phyloP scores from a whole-genome alignment of 2,113 vertebrate species.

The Oostethus manadensis region DNA sequence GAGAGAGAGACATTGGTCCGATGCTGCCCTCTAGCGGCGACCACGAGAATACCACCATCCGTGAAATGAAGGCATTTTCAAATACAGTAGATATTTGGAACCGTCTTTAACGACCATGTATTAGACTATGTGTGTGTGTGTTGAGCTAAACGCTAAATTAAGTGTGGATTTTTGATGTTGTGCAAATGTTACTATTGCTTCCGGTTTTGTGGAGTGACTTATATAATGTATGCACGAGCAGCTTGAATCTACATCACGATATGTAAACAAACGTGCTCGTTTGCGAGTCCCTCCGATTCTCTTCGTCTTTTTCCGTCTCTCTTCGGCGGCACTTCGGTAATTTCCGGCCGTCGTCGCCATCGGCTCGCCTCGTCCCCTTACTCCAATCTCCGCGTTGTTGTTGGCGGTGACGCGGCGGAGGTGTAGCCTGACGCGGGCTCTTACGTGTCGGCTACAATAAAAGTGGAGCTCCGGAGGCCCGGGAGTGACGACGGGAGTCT shows the following conservation, averaged over 20 bases:
- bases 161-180: too few species aligned
- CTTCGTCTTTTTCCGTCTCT: background rate
- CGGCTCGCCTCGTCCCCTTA: conserved; percentile 50
- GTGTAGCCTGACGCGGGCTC: conserved; percentile 99
- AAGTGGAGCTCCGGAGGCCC: conserved; percentile 96
- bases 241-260: background rate
- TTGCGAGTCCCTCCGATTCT: conserved; percentile 31
- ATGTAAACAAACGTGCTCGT: background rate
- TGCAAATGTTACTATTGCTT: too few species aligned
- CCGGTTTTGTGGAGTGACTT: too few species aligned
- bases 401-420: conserved; percentile 98
- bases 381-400: conserved; percentile 80
- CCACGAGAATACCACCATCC: background rate
- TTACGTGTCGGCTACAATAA: conserved; percentile 99
- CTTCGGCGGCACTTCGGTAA: conserved; percentile 4
- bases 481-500: conserved; percentile 97
- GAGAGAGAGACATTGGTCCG: background rate
- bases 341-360: conserved; percentile 37
- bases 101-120: too few species aligned
- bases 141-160: too few species aligned
- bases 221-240: too few species aligned
- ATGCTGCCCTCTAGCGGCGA: background rate
- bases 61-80: background rate
- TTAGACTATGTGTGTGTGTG: too few species aligned
- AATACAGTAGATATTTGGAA: too few species aligned